These are phyloP conservation scores for Antennarius maculatus DNA, from an alignment of 2,797 vertebrate species.

Conservation along the genomic window DNA sequence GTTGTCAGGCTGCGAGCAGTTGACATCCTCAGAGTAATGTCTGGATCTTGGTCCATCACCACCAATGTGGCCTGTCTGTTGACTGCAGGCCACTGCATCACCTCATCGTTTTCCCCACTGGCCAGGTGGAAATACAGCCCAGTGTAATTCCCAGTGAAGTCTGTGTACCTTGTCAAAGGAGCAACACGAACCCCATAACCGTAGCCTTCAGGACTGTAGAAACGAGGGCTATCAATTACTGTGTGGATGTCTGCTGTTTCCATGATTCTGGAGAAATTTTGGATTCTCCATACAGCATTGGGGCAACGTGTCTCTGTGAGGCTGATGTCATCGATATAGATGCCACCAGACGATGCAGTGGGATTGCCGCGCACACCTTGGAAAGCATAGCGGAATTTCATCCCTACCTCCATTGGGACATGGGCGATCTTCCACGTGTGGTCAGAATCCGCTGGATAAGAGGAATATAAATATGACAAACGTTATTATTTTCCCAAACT, in stretches of 20 bases:
- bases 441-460: slow-evolving; percentile 61
- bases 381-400: slow-evolving; percentile 91
- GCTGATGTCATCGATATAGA: slow-evolving; percentile 88
- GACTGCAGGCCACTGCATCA: slow-evolving; percentile 88
- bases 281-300: slow-evolving; percentile 84
- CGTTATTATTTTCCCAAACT: no score
- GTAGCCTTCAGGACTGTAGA: slow-evolving; percentile 91
- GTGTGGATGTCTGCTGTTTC: slow-evolving; percentile 17
- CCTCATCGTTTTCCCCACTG: slow-evolving; percentile 88
- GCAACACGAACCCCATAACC: slow-evolving; percentile 79
- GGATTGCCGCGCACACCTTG: slow-evolving; percentile 83
- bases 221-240: slow-evolving; percentile 81
- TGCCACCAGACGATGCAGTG: slow-evolving; percentile 77
- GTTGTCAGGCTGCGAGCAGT: slow-evolving; percentile 87
- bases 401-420: slow-evolving; percentile 79
- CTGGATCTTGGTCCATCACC: slow-evolving; percentile 89
- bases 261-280: slow-evolving; percentile 84
- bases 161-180: slow-evolving; percentile 65
- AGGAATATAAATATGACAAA: neutral
- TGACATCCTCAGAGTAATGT: slow-evolving; percentile 87
- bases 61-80: slow-evolving; percentile 86
- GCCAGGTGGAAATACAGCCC: slow-evolving; percentile 85
- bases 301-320: slow-evolving; percentile 89
- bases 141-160: slow-evolving; percentile 75
- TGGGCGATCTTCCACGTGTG: slow-evolving; percentile 90